These are phyloP conservation scores for Acanthurus tractus DNA, from an alignment of 2,797 vertebrate species.

Conservation along the genomic window DNA sequence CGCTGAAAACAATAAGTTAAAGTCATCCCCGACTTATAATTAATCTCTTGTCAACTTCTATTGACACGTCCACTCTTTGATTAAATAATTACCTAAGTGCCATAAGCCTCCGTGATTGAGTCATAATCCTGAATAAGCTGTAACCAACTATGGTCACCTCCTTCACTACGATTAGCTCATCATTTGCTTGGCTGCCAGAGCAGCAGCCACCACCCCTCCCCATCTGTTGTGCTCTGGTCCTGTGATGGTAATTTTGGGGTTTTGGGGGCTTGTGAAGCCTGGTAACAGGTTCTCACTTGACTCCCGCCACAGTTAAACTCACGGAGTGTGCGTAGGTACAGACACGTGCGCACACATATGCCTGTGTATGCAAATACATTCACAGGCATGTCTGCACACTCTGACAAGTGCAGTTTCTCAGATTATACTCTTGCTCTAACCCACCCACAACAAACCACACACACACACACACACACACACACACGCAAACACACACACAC, in stretches of 20 bases:
- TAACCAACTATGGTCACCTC: conserved; percentile 77
- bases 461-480: conserved; percentile 24
- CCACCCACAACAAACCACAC: conserved; percentile 27
- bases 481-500: conserved; percentile 32
- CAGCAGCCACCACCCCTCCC: conserved; percentile 38
- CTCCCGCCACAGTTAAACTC: conserved; percentile 46
- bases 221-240: conserved; percentile 65
- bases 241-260: conserved; percentile 52
- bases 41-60: conserved; percentile 83
- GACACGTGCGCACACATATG: conserved; percentile 50
- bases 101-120: conserved; percentile 84
- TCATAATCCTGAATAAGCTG: conserved; percentile 84
- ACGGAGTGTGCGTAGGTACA: conserved; percentile 17
- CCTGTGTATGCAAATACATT: conserved; percentile 67
- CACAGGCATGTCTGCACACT: conserved; percentile 64
- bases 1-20: conserved; percentile 74
- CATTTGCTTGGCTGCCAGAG: conserved; percentile 61
- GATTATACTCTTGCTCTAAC: conserved; percentile 46
- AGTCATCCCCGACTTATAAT: conserved; percentile 81
- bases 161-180: conserved; percentile 76
- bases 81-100: conserved; percentile 87
- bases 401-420: conserved; percentile 73
- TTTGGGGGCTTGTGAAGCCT: conserved; percentile 36
- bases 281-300: conserved; percentile 59
- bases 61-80: conserved; percentile 85